These are phyloP conservation scores for Pangasius krempfi DNA, from an alignment of 2,797 vertebrate genomes.

Conservation along the genomic window DNA sequence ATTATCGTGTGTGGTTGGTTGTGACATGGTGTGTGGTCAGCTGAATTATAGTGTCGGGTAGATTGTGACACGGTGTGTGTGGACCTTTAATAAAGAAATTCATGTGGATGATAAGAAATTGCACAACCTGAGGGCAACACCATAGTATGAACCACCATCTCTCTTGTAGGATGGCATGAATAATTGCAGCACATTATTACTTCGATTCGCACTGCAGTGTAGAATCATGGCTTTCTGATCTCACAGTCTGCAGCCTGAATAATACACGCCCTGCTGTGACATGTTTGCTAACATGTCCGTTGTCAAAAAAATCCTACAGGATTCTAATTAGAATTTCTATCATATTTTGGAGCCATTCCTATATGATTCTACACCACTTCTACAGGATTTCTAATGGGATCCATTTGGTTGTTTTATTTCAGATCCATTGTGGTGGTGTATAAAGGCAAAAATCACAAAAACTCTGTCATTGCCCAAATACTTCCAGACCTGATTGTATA, in stretches of 20 bases:
- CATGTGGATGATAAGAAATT: neutral
- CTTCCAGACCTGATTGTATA: no score
- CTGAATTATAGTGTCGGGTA: neutral
- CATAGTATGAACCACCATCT: neutral
- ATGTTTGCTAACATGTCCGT: constrained; percentile 6
- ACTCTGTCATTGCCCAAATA: no score
- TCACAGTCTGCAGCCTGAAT: neutral
- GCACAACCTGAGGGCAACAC: neutral
- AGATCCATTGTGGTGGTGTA: no score
- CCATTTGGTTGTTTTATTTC: no score
- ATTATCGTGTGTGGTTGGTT: no score
- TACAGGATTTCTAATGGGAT: no score
- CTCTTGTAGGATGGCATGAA: neutral
- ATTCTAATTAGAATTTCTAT: no score
- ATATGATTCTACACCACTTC: no score
- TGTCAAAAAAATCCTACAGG: no score
- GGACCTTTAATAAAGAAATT: neutral
- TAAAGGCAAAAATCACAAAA: no score
- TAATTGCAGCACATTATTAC: neutral
- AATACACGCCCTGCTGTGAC: neutral
- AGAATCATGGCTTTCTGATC: constrained; percentile 4
- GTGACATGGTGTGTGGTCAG: neutral
- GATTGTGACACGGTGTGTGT: neutral
- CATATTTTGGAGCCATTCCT: no score
- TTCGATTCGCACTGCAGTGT: neutral